Base-by-base conservation (phyloP, 1,140 invertebrate species). In the Bombus polaris region DNA sequence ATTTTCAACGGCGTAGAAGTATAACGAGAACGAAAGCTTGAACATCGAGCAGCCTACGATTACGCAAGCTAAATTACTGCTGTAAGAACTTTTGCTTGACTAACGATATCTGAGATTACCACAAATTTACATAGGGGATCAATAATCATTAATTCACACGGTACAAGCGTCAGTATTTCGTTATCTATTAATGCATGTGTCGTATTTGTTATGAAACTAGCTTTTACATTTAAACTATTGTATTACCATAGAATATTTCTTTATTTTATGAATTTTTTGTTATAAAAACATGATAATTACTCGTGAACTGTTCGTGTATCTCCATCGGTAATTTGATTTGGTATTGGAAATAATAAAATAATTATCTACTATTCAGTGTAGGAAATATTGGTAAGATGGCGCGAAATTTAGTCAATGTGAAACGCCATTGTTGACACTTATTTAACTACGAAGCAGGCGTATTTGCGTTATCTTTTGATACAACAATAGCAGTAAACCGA, bases 51-150 rank as follows among this genome's bases (percentile, higher is more conserved):
- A 39, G 32, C 35, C 32, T 28, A 39, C 22, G 35, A 78, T 78
- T 79, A 44, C 32, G 39, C 65, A 32, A 66, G 15, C 9, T 42
- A 9, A 59, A 77, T 62, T 39, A 35, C 6, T 25, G 35, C 28
- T 39, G 28, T 18, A 44, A 59, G 57, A 83, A 76, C 35, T 76
- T 83, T 75, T 57, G 44, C 62, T 35, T 70, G 25, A 22, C 74
- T 32, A 47, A 53, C 13, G 65, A 78, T 78, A 83, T 39, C 74
- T 37, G 44, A 83, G 81, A 83, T 83, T 83, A 57, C 81, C 53
- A 65, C 47, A 77, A 83, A 83, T 83, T 83, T 83, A 78, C 74
- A 83, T 83, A 83, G 62, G 62, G 37, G 81, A 80, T 85, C 83
- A 77, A 85, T 71, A 85, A 72, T 28, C 77, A 59, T 71, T 80